Evolutionary conservation across 1,140 invertebrate genomes (phyloP).

Genomic region (Rhagoletis zephyria): DNA sequence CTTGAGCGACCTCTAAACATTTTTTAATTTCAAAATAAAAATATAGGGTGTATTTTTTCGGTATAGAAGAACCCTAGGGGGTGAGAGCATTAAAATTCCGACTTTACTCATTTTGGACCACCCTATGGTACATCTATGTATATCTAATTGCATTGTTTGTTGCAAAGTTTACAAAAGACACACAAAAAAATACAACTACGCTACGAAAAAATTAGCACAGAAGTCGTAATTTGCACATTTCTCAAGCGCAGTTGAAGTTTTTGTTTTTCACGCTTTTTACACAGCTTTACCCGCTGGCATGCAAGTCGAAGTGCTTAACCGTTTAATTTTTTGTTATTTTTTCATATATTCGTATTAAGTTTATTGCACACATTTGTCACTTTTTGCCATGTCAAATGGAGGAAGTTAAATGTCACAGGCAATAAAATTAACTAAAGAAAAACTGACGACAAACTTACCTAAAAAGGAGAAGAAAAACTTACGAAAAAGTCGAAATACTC

Average conservation of each 20-base stretch:
- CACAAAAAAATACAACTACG: background rate
- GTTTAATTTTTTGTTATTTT: too few species aligned
- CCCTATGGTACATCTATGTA: too few species aligned
- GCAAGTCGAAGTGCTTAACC: too few species aligned
- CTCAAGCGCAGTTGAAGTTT: conserved; percentile 5
- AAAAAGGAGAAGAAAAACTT: background rate
- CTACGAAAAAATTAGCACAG: conserved; percentile 24
- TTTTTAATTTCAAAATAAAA: too few species aligned
- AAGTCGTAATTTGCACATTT: conserved; percentile 29
- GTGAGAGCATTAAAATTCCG: too few species aligned
- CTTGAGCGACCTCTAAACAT: too few species aligned
- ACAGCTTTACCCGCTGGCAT: background rate
- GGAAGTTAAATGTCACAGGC: conserved; percentile 35
- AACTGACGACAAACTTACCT: background rate
- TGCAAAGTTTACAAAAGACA: too few species aligned
- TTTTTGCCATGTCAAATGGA: conserved; percentile 44
- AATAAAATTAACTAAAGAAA: conserved; percentile 39
- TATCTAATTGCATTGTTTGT: too few species aligned
- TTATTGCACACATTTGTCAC: conserved; percentile 27
- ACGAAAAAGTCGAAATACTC: background rate
- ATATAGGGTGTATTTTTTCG: too few species aligned
- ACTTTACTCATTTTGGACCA: too few species aligned
- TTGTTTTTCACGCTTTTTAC: background rate
- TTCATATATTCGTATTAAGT: background rate
- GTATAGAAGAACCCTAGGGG: too few species aligned